phyloP scores from a whole-genome alignment of 1,140 invertebrate species.

The Leptinotarsa texana region DNA sequence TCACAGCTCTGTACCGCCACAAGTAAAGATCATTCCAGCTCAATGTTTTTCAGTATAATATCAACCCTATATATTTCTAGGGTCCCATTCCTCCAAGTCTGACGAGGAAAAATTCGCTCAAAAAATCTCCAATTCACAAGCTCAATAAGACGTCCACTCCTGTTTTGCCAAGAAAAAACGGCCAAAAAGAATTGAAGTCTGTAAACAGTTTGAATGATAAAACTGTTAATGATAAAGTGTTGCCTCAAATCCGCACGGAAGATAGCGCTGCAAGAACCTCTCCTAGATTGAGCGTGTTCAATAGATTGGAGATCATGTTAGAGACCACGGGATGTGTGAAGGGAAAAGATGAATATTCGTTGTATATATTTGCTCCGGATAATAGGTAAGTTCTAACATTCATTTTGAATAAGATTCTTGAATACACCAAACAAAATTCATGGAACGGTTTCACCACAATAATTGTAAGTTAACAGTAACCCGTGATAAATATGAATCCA shows the following conservation, averaged over 20 bases:
- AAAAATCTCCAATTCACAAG: conserved; percentile 37
- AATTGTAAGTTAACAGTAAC: too few relatives aligned
- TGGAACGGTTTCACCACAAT: too few relatives aligned
- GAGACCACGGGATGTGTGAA: conserved; percentile 81
- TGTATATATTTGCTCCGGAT: conserved; percentile 84
- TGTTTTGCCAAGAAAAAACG: conserved; percentile 41
- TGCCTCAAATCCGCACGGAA: conserved; percentile 50
- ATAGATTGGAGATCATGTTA: conserved; percentile 48
- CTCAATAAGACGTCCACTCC: conserved; percentile 37
- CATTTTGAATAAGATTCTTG: not conserved
- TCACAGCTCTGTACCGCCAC: conserved; percentile 46
- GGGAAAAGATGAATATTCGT: conserved; percentile 82
- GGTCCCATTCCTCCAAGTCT: conserved; percentile 34
- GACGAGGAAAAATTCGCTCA: conserved; percentile 51
- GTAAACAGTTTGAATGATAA: conserved; percentile 52
- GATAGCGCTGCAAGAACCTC: conserved; percentile 34
- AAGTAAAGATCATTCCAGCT: conserved; percentile 40
- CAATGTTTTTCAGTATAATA: conserved; percentile 6
- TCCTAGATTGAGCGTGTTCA: conserved; percentile 32
- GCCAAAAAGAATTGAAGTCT: conserved; percentile 47
- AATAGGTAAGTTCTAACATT: conserved; percentile 67
- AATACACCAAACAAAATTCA: too few relatives aligned
- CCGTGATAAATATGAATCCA: too few relatives aligned
- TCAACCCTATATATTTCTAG: conserved; percentile 5
- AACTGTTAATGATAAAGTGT: conserved; percentile 43